Base-by-base conservation (phyloP, 1,140 invertebrate genomes). In the Ctenoplectra terminalis region DNA sequence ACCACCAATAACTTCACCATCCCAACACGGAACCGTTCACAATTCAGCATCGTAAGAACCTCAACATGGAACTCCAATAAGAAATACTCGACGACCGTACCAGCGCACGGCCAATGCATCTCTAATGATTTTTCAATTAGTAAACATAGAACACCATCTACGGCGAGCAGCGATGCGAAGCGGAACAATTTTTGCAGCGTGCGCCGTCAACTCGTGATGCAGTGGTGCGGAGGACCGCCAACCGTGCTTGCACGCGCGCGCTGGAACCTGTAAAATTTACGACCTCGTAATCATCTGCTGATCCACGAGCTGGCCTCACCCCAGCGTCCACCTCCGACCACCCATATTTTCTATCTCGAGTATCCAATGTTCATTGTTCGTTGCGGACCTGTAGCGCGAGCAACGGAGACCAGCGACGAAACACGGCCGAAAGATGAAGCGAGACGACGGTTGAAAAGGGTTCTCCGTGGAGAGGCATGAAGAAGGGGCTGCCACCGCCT, bases 201-300 rank as follows among this genome's bases (percentile, higher is more conserved):
- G 17, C 70, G 34, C 46, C 67, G 79, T 77, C 79, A 77, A 85
- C 85, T 4, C 11, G 81, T 87, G 85, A 86, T 83, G 71, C 85
- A 86, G 17, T 37, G 61, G 69, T 69, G 74, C 54, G 50, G 71
- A 72, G 85, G 85, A 87, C 85, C 86, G 85, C 78, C 78, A 46
- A 83, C 81, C 46, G 81, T 64, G 81, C 56, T 7, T n/a, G 17
- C 63, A 5, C 34, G 60, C 37, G 63, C 46, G n/a, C 34, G 34
- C 69, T 75, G 58, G 81, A 79, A 82, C 78, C 71, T 73, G 60
- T 66, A 86, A 89, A 83, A 90, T 90, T 90, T 90, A 89, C 76
- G 88, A 87, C 66, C 88, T 78, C 87, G 88, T 89, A 90, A 90
- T 90, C 87, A 90, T 88, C 88, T 77, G 83, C 85, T 89, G 89